phyloP scores from a whole-genome alignment of 2,113 vertebrate species.

The Barnardius zonarius region DNA sequence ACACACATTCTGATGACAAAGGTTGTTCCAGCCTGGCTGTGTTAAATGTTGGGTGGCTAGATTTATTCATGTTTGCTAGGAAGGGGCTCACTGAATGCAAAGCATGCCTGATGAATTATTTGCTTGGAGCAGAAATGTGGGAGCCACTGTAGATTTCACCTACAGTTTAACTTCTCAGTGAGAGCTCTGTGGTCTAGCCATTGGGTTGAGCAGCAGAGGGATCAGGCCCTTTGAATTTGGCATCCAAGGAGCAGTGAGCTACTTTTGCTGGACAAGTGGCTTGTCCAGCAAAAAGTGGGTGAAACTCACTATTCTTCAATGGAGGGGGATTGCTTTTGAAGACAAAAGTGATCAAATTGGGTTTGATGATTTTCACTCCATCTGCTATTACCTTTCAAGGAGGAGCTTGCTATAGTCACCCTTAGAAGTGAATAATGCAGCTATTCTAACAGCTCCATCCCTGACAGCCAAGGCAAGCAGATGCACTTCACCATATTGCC shows the following conservation, averaged over 20 bases:
- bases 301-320: not conserved
- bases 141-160: not conserved
- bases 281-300: not conserved
- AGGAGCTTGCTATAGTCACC: not conserved
- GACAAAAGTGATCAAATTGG: not conserved
- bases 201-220: not conserved
- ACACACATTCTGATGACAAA: not conserved
- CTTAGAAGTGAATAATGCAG: not conserved
- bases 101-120: not conserved
- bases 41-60: not conserved
- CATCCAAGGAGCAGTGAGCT: not conserved
- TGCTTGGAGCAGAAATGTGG: not conserved
- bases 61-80: not conserved
- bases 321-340: not conserved
- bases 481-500: not conserved
- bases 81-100: not conserved
- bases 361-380: not conserved
- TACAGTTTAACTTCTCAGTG: not conserved
- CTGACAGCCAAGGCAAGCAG: not conserved
- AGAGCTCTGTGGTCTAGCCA: not conserved
- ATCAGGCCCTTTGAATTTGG: not conserved
- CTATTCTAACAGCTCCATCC: not conserved
- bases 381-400: not conserved
- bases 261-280: not conserved
- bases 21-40: not conserved